Evolutionary conservation across 2,888 invertebrate genomes (phyloP).

Genomic region (Synergus gifuensis): DNA sequence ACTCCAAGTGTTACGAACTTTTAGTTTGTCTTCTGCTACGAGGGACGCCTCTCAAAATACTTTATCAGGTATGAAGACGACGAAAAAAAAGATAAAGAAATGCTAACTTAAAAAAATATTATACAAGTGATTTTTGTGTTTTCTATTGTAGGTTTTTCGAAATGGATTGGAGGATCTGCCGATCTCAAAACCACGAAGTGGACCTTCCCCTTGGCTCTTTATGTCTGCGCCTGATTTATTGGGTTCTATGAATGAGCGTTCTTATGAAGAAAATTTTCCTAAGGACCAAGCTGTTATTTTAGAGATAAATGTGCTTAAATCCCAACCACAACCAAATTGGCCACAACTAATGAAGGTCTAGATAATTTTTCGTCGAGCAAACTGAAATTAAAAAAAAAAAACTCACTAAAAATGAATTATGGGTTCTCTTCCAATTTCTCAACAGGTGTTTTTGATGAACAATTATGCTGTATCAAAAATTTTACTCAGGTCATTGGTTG

Average conservation of each 20-base stretch:
- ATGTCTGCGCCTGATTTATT: constrained; percentile 82
- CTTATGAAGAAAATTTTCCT: constrained; percentile 77
- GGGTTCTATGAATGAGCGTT: constrained; percentile 74
- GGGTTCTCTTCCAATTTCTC: background rate
- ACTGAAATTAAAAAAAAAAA: background rate
- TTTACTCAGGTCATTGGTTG: constrained; percentile 61
- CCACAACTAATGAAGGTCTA: constrained; percentile 85
- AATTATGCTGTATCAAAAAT: constrained; percentile 83
- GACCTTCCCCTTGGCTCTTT: constrained; percentile 85
- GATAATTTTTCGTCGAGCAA: background rate
- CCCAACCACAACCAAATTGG: constrained; percentile 90
- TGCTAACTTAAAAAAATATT: background rate
- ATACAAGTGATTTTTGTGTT: constrained; percentile 3
- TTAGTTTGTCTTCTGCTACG: constrained; percentile 86
- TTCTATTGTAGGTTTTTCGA: constrained; percentile 70
- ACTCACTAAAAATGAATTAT: background rate
- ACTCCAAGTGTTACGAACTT: constrained; percentile 90
- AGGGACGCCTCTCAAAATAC: constrained; percentile 86
- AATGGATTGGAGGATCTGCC: constrained; percentile 81
- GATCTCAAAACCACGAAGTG: constrained; percentile 79
- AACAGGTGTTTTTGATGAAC: constrained; percentile 85
- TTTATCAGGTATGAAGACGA: constrained; percentile 83
- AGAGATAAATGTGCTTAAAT: constrained; percentile 85
- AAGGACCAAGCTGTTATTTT: constrained; percentile 83
- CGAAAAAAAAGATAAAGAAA: background rate